Percentiles rank a stretch among this genome's conserved stretches.
Conservation (phyloP, 2,888 invertebrate genomes). For the Archaeoteleia sp. region DNA sequence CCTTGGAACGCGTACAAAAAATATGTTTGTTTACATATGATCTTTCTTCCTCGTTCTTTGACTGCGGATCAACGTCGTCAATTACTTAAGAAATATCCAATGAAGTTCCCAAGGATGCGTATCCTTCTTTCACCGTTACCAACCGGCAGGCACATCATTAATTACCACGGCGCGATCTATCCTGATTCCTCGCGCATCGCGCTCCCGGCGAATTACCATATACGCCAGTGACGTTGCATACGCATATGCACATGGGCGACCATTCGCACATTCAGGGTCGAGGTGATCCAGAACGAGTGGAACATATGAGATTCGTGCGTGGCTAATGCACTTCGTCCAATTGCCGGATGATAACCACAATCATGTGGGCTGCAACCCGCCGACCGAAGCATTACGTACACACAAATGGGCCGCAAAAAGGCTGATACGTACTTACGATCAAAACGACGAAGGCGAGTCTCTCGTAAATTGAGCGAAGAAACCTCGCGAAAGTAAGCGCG, state of each 20-base stretch:
- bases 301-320: conserved; percentile 61
- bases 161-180: conserved; percentile 52
- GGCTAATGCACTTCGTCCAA: conserved; percentile 66
- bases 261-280: conserved; percentile 33
- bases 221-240: conserved; percentile 29
- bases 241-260: conserved; percentile 32
- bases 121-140: conserved; percentile 51
- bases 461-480: conserved; percentile 28
- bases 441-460: conserved; percentile 10
- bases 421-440: conserved; percentile 15
- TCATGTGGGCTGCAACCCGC: conserved; percentile 54
- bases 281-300: conserved; percentile 53
- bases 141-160: conserved; percentile 54
- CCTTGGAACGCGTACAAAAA: too few species aligned
- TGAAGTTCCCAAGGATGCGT: conserved; percentile 22
- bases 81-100: conserved; percentile 41
- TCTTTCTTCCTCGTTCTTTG: conserved; percentile 5
- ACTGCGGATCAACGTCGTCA: conserved; percentile 20
- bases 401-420: conserved; percentile 1
- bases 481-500: conserved; percentile 29
- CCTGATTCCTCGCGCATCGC: conserved; percentile 46
- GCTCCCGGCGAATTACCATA: conserved; percentile 41
- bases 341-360: conserved; percentile 65
- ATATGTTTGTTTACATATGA: too few species aligned
- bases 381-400: neutral